A percentile compares a stretch with the other conserved stretches of the same genome.
phyloP scores from a whole-genome alignment of 2,888 invertebrate species.

The Hermaeophaga mercurialis region DNA sequence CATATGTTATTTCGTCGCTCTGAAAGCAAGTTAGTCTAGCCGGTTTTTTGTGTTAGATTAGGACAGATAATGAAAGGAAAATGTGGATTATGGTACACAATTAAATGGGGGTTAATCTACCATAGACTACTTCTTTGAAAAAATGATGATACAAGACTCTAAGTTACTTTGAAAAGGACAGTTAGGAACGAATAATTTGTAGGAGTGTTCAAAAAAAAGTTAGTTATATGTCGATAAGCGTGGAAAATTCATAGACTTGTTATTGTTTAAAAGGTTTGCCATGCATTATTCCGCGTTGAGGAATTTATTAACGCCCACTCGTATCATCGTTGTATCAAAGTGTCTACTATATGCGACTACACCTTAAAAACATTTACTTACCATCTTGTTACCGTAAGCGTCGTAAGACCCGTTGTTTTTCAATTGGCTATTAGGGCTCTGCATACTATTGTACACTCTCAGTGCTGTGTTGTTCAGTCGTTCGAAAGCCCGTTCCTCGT shows the following conservation, averaged over 20 bases:
- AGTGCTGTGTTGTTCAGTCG: conserved; percentile 59
- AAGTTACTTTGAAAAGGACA: too few relatives aligned
- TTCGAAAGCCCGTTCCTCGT: conserved; percentile 62
- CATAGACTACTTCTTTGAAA: neutral
- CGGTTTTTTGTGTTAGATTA: conserved; percentile 9
- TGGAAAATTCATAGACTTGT: too few relatives aligned
- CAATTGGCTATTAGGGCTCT: conserved; percentile 51
- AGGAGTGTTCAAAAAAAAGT: too few relatives aligned
- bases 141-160: too few relatives aligned
- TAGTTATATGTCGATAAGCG: too few relatives aligned
- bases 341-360: neutral
- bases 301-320: too few relatives aligned
- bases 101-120: neutral
- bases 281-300: too few relatives aligned
- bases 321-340: neutral
- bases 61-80: neutral
- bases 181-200: too few relatives aligned
- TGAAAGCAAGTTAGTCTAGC: conserved; percentile 43
- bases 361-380: conserved; percentile 42
- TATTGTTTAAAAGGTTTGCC: too few relatives aligned
- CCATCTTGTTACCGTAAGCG: conserved; percentile 50
- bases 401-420: conserved; percentile 56
- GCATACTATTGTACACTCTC: conserved; percentile 55
- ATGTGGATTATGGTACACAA: neutral
- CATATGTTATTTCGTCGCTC: conserved; percentile 63